These are phyloP conservation scores for Scalopus aquaticus DNA, from an alignment of 2,113 vertebrate species.

Conservation along the genomic window DNA sequence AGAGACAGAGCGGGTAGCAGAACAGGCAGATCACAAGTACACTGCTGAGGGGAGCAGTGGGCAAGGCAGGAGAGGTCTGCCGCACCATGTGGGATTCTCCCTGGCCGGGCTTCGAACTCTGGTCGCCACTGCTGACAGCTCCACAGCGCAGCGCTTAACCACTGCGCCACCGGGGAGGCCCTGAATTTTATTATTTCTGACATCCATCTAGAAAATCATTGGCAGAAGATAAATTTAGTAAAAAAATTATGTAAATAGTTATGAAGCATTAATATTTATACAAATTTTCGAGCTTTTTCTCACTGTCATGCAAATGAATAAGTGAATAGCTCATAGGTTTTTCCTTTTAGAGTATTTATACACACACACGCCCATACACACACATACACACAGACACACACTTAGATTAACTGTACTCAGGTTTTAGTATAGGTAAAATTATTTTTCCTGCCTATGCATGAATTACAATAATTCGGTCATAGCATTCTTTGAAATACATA, in stretches of 20 bases:
- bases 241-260: not conserved
- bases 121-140: too few species aligned
- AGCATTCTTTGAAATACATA: constrained; percentile 12
- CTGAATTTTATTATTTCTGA: constrained; percentile 23
- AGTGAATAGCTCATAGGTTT: not conserved
- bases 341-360: not conserved
- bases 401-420: not conserved
- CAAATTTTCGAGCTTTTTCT: constrained; percentile 41
- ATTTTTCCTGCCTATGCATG: not conserved
- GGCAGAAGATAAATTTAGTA: not conserved
- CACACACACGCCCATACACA: too few species aligned
- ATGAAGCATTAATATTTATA: constrained; percentile 11
- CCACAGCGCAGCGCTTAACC: too few species aligned
- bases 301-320: not conserved
- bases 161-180: too few species aligned
- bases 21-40: too few species aligned
- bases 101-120: too few species aligned
- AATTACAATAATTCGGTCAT: not conserved
- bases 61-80: too few species aligned
- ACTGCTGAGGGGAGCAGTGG: too few species aligned
- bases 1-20: too few species aligned
- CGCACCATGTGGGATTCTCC: too few species aligned
- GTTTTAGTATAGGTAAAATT: not conserved
- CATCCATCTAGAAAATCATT: not conserved
- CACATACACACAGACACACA: too few species aligned